Conservation (phyloP, 2,888 invertebrate species). For the Acanthosepion esculentum region DNA sequence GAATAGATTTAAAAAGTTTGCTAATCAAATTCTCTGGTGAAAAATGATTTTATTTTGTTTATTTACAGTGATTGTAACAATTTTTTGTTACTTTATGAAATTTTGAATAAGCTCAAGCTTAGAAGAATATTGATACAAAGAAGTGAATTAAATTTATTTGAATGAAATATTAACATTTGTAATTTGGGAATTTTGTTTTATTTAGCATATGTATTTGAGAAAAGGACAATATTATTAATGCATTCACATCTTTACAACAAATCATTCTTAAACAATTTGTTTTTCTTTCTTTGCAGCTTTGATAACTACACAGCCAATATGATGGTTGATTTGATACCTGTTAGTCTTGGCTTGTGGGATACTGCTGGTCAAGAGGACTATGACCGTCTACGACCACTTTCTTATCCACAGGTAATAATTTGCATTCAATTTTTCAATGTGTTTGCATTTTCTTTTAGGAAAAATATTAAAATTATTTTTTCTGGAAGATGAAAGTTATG, state of each 20-base stretch:
- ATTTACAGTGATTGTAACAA: too few species aligned
- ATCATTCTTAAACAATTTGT: background rate
- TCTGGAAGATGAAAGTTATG: too few species aligned
- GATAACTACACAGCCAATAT: constrained; percentile 99
- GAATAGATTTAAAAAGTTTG: too few species aligned
- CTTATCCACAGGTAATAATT: constrained; percentile 86
- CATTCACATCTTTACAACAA: background rate
- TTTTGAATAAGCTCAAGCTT: too few species aligned
- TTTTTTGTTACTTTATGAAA: too few species aligned
- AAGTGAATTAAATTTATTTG: too few species aligned
- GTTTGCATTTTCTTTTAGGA: too few species aligned
- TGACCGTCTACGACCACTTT: constrained; percentile 94
- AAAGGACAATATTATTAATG: constrained; percentile 53
- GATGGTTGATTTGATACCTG: constrained; percentile 98
- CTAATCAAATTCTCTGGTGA: too few species aligned
- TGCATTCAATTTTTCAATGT: background rate
- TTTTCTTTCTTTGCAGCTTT: constrained; percentile 81
- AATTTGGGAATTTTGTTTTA: background rate
- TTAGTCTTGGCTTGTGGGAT: constrained; percentile 97
- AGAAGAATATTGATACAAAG: too few species aligned
- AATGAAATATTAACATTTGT: too few species aligned
- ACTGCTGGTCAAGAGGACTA: constrained; percentile 99
- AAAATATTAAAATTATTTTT: too few species aligned
- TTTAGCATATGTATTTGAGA: constrained; percentile 49
- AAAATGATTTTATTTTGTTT: too few species aligned